phyloP scores from a whole-genome alignment of 2,888 invertebrate genomes.

The Heliconius charithonia region DNA sequence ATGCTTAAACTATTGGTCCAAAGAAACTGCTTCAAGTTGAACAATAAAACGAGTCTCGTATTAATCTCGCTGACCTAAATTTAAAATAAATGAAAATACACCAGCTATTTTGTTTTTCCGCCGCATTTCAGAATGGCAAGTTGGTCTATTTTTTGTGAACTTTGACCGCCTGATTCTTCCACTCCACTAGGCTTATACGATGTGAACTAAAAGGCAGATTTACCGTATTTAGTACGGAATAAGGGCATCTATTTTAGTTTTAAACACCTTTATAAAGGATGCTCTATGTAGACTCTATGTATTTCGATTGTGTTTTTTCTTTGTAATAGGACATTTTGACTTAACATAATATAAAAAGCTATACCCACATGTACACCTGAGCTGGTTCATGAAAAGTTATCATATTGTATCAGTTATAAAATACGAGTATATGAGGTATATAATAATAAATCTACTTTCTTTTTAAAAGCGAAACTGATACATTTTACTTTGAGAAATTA shows the following conservation, averaged over 20 bases:
- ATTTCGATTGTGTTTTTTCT: neutral
- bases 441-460: too few relatives aligned
- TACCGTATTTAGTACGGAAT: constrained; percentile 19
- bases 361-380: neutral
- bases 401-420: too few relatives aligned
- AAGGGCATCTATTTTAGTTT: constrained; percentile 9
- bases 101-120: constrained; percentile 32
- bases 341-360: too few relatives aligned
- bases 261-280: constrained; percentile 23
- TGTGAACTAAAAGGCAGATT: constrained; percentile 32
- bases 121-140: constrained; percentile 35
- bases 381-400: neutral
- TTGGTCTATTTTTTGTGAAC: constrained; percentile 34
- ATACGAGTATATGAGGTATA: too few relatives aligned
- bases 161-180: constrained; percentile 39
- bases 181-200: constrained; percentile 37
- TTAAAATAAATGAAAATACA: constrained; percentile 37
- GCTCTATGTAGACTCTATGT: neutral
- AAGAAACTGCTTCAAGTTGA: constrained; percentile 32
- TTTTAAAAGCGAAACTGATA: too few relatives aligned
- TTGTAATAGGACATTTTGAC: neutral
- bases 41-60: constrained; percentile 40
- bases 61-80: constrained; percentile 43
- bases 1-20: constrained; percentile 17
- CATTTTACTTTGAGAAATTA: too few relatives aligned